These are phyloP conservation scores for Parnassius smintheus DNA, from an alignment of 2,888 invertebrate species.

Conservation along the genomic window DNA sequence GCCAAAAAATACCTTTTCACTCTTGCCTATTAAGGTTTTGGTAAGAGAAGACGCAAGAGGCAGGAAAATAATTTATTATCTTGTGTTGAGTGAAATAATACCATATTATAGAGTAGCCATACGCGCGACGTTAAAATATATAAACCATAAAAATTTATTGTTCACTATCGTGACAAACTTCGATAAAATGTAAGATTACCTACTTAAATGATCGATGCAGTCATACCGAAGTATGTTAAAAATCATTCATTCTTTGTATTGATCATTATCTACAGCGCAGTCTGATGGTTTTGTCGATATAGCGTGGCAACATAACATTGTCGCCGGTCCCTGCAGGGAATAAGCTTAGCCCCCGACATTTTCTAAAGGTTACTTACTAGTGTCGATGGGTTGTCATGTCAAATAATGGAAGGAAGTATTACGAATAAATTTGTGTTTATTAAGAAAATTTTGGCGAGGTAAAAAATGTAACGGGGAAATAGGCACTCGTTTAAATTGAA, in stretches of 20 bases:
- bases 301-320: slow-evolving; percentile 42
- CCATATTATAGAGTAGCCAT: too few relatives aligned
- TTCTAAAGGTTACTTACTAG: slow-evolving; percentile 34
- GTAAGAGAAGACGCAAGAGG: too few relatives aligned
- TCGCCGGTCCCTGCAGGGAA: slow-evolving; percentile 34
- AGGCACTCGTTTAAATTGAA: too few relatives aligned
- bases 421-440: too few relatives aligned
- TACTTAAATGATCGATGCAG: slow-evolving; percentile 11
- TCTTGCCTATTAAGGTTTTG: too few relatives aligned
- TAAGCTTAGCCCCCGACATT: slow-evolving; percentile 45
- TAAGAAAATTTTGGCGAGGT: too few relatives aligned
- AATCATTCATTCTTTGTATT: background rate
- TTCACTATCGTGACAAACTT: slow-evolving; percentile 12
- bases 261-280: slow-evolving; percentile 10
- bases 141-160: slow-evolving; percentile 17
- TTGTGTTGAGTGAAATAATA: too few relatives aligned
- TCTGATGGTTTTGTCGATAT: slow-evolving; percentile 57
- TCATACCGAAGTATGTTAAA: background rate
- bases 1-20: too few relatives aligned
- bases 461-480: too few relatives aligned
- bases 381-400: background rate
- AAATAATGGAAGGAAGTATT: too few relatives aligned
- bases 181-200: slow-evolving; percentile 18
- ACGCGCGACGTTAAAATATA: background rate
- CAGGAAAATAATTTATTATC: too few relatives aligned